phyloP scores from a whole-genome alignment of 2,888 invertebrate genomes.

The Gymnoscelis rufifasciata region DNA sequence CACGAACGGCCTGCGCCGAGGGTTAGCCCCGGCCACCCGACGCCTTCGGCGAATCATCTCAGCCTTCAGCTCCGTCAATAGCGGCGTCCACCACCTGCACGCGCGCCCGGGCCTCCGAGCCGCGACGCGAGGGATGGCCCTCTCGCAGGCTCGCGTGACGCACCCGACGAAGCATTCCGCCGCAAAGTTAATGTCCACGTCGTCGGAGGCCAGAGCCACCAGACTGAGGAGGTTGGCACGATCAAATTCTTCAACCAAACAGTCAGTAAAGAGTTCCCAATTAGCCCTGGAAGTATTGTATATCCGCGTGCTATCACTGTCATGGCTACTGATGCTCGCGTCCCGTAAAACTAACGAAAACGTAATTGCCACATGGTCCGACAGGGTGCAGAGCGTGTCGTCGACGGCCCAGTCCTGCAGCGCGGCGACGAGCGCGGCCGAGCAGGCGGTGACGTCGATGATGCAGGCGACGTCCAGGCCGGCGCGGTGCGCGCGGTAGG shows the following conservation, averaged over 20 bases:
- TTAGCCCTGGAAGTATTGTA: background rate
- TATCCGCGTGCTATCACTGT: background rate
- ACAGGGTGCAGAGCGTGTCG: background rate
- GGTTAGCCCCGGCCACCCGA: background rate
- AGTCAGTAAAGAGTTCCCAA: no score
- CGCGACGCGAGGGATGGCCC: background rate
- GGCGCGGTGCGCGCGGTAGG: background rate
- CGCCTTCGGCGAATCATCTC: background rate
- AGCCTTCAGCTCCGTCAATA: background rate
- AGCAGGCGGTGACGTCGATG: conserved; percentile 8
- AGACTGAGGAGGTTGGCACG: background rate
- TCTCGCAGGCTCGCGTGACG: background rate
- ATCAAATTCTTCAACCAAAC: no score
- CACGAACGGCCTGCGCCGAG: background rate
- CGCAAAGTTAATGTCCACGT: background rate
- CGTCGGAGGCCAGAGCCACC: background rate
- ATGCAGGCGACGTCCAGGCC: background rate
- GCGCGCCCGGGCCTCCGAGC: background rate
- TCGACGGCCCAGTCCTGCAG: conserved; percentile 1
- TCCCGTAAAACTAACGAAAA: background rate
- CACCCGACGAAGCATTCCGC: background rate
- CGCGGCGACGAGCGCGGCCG: background rate
- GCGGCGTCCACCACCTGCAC: conserved; percentile 1
- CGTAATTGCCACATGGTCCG: background rate
- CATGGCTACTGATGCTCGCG: no score